Evolutionary conservation across 2,888 invertebrate species (phyloP), one percentile per base, ranked within the genome.

Genomic region (Trachelus stipa): DNA sequence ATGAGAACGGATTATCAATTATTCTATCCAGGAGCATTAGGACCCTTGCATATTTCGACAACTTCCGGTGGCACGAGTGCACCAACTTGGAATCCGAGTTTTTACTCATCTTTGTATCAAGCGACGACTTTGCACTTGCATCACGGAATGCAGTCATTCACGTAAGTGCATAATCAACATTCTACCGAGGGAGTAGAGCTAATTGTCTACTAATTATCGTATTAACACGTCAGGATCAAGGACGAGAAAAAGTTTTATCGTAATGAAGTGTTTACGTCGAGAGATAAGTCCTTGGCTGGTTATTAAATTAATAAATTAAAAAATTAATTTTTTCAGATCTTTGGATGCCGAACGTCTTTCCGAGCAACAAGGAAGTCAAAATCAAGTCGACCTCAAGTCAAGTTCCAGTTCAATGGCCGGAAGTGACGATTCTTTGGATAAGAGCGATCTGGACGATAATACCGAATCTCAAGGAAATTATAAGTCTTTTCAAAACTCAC

Each of bases 351-450:
- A 91, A 74, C 87, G 88, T 33, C 82, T 88, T 30, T 85, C 87
- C 12, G 90, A 91, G 73, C 88, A 88, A 34, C 88, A 86, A 77
- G 86, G 85, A 35, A 82, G 83, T 74, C 87, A 89, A 40, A 85
- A 79, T 75, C 88, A 88, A 68, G 85, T 87, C 3, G 90, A 90
- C 90, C 92, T 34, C 89, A 94, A 91, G 91, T 93, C 84, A 90
- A 94, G 85, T 92, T 93, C 77, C 91, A 94, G 73, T 92, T 94
- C 93, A 33, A 89, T 90, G 84, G 92, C 93, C 0, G 90, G 91
- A 34, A 94, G 94, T 79, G 94, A 94, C 79, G 94, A 94, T 82
- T 94, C 94, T 77, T 90, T 93, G 3, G 94, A 94, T 81, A 92
- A 92, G 77, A 92, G 93, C 81, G 92, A 91, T 75, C 85, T 91